Conservation (phyloP, 2,888 invertebrate genomes). For the Hofmannophila pseudospretella region DNA sequence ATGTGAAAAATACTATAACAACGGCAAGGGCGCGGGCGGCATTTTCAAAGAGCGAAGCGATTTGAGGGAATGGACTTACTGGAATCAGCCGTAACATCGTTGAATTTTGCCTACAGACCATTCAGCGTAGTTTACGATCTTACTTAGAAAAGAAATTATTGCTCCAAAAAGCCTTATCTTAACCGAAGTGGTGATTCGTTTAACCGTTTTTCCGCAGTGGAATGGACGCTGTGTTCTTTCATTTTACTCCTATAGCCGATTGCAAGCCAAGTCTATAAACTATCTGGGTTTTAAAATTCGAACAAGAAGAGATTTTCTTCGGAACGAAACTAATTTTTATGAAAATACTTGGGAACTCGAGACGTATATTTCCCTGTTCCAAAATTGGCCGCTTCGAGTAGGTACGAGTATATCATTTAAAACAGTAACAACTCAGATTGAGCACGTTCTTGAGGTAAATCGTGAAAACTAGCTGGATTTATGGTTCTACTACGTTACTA, state of each 20-base stretch:
- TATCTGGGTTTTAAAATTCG: neutral
- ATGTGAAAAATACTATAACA: too few species aligned
- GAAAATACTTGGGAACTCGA: neutral
- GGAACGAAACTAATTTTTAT: neutral
- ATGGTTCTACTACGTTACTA: too few species aligned
- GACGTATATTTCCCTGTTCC: neutral
- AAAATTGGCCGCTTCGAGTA: neutral
- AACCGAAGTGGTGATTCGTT: constrained; percentile 15
- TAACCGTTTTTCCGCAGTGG: constrained; percentile 12
- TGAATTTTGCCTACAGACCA: constrained; percentile 2
- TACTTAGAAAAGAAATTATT: constrained; percentile 16
- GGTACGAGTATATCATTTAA: too few species aligned
- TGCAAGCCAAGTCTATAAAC: too few species aligned
- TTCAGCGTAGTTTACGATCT: constrained; percentile 12
- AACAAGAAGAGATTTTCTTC: neutral
- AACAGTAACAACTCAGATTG: neutral
- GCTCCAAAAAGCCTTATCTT: constrained; percentile 13
- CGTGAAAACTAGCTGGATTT: neutral
- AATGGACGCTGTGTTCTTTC: constrained; percentile 15
- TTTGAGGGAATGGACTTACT: too few species aligned
- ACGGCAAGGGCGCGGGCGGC: too few species aligned
- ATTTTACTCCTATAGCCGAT: constrained; percentile 7
- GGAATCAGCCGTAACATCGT: neutral
- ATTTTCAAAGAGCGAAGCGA: too few species aligned
- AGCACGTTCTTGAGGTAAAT: neutral